Percentiles rank a stretch among this genome's conserved stretches.
phyloP scores from a whole-genome alignment of 2,797 vertebrate species.

The Peromyscus eremicus region DNA sequence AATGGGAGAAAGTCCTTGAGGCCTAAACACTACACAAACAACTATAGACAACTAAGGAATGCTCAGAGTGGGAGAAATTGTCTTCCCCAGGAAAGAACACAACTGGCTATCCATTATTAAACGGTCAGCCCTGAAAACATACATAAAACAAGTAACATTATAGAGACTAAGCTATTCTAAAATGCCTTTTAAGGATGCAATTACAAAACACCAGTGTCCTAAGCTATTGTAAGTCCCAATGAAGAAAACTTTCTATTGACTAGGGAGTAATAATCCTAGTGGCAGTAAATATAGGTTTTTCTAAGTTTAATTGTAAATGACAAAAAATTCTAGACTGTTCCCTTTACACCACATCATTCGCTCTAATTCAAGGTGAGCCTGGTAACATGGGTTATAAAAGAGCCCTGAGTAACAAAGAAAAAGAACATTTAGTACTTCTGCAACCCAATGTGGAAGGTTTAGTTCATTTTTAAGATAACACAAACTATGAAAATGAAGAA shows the following conservation, averaged over 20 bases:
- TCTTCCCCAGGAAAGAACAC: background rate
- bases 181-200: constrained; percentile 73
- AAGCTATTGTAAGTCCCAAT: constrained; percentile 75
- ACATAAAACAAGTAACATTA: background rate
- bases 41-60: background rate
- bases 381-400: constrained; percentile 85
- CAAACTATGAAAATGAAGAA: constrained; percentile 67
- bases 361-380: constrained; percentile 84
- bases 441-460: constrained; percentile 71
- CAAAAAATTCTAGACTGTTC: constrained; percentile 85
- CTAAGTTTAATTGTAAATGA: constrained; percentile 88
- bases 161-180: background rate
- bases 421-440: constrained; percentile 62
- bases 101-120: background rate
- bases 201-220: constrained; percentile 76
- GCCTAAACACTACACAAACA: background rate
- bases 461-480: constrained; percentile 74
- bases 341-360: constrained; percentile 86
- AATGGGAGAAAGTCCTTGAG: background rate
- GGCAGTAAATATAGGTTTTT: constrained; percentile 85
- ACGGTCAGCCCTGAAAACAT: background rate
- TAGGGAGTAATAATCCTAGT: constrained; percentile 81
- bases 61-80: too few species aligned
- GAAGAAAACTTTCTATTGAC: constrained; percentile 84
- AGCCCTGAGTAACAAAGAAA: constrained; percentile 81